A percentile compares a stretch with the other conserved stretches of the same genome.
Conservation (phyloP, 2,113 vertebrate genomes). For the Nyctereutes procyonoides region DNA sequence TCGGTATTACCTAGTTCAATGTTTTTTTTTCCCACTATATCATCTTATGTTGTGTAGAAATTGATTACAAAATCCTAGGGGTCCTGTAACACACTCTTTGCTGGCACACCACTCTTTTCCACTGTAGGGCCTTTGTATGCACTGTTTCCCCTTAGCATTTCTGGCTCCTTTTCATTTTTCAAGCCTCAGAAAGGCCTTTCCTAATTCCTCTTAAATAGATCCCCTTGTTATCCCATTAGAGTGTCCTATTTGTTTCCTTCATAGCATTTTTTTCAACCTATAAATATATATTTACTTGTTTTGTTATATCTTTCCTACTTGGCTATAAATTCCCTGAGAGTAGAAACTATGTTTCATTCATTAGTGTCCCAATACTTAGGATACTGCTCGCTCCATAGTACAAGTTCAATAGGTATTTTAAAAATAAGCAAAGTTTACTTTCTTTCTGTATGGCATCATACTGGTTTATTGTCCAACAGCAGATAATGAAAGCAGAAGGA, state of each 20-base stretch:
- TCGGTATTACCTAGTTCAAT: neutral
- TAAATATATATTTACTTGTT: neutral
- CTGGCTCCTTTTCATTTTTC: neutral
- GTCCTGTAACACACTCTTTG: neutral
- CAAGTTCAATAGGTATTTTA: neutral
- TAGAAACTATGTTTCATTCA: slow-evolving; percentile 2
- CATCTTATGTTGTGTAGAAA: neutral
- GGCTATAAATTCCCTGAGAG: neutral
- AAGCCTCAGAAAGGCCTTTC: neutral
- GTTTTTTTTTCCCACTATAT: neutral
- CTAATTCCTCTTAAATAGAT: neutral
- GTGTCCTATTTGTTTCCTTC: neutral
- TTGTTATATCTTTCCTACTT: neutral
- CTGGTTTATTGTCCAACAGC: neutral
- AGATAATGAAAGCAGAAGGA: neutral
- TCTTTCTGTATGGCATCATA: neutral
- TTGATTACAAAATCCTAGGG: neutral
- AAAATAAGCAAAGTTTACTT: neutral
- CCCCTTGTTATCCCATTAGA: neutral
- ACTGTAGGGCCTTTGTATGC: neutral
- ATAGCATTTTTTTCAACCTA: neutral
- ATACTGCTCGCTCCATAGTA: neutral
- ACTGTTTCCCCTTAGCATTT: neutral
- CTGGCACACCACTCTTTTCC: neutral
- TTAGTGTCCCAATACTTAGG: neutral